phyloP scores from a whole-genome alignment of 2,888 invertebrate species.

The Lithosia quadra region DNA sequence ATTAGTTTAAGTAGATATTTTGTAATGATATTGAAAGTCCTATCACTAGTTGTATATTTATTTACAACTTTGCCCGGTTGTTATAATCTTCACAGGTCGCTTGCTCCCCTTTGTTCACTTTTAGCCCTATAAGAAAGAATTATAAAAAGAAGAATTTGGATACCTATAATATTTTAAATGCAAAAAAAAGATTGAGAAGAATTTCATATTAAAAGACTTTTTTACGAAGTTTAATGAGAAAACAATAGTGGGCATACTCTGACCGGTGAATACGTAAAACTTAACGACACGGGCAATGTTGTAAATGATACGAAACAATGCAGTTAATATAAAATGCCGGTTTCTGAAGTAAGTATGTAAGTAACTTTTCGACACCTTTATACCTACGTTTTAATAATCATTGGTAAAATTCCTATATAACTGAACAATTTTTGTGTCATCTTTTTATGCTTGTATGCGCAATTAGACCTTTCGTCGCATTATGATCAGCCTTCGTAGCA shows the following conservation, averaged over 20 bases:
- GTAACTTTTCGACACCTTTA: not conserved
- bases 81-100: conserved; percentile 4
- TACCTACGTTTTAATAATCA: not conserved
- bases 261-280: conserved; percentile 1
- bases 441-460: not conserved
- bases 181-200: not conserved
- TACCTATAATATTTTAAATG: too few species aligned
- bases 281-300: conserved; percentile 28
- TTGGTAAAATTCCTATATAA: not conserved
- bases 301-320: conserved; percentile 38
- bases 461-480: not conserved
- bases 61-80: conserved; percentile 23
- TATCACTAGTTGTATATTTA: conserved; percentile 22
- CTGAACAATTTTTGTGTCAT: not conserved
- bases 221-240: not conserved
- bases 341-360: conserved; percentile 3
- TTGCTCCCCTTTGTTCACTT: not conserved
- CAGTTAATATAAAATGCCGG: conserved; percentile 27
- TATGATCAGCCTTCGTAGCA: too few species aligned
- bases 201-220: not conserved
- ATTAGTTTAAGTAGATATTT: conserved; percentile 46
- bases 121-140: not conserved
- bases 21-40: conserved; percentile 29
- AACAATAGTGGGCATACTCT: not conserved
- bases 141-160: too few species aligned